A percentile compares a stretch with the other conserved stretches of the same genome.
Evolutionary conservation across 2,113 vertebrate genomes (phyloP).

Genomic region (Puntigrus tetrazona): DNA sequence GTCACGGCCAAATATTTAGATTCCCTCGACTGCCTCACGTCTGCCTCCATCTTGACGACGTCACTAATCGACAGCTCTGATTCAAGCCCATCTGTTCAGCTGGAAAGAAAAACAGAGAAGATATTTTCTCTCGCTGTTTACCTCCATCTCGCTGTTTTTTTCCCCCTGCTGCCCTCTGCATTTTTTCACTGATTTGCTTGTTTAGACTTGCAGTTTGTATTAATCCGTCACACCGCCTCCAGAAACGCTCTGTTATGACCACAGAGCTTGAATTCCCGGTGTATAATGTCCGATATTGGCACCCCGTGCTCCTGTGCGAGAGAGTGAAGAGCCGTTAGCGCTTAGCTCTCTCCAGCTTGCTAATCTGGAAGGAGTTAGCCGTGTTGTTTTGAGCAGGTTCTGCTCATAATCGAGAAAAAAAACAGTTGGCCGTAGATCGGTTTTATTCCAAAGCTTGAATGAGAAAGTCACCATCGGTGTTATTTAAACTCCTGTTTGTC

Average conservation of each 20-base stretch:
- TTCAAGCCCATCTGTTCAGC: constrained; percentile 8
- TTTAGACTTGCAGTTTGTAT: background rate
- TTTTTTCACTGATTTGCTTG: background rate
- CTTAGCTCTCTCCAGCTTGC: background rate
- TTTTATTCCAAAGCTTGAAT: background rate
- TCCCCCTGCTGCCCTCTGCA: background rate
- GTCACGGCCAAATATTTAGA: constrained; percentile 41
- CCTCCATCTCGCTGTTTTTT: background rate
- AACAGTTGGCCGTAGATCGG: background rate
- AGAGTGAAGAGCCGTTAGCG: background rate
- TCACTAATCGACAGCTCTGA: constrained; percentile 7
- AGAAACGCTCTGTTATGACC: background rate
- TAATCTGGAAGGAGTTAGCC: background rate
- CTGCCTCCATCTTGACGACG: constrained; percentile 29
- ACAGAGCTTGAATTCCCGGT: background rate
- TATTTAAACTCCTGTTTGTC: background rate
- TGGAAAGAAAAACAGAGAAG: background rate
- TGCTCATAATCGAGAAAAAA: constrained; percentile 1
- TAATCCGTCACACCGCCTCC: background rate
- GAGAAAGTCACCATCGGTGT: background rate
- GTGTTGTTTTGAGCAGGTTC: background rate
- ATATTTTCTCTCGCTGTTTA: constrained; percentile 12
- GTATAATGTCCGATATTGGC: background rate
- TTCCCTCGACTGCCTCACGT: constrained; percentile 3
- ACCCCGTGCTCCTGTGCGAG: constrained; percentile 9